Base-by-base conservation (phyloP, 1,140 invertebrate species). In the Patella vulgata region DNA sequence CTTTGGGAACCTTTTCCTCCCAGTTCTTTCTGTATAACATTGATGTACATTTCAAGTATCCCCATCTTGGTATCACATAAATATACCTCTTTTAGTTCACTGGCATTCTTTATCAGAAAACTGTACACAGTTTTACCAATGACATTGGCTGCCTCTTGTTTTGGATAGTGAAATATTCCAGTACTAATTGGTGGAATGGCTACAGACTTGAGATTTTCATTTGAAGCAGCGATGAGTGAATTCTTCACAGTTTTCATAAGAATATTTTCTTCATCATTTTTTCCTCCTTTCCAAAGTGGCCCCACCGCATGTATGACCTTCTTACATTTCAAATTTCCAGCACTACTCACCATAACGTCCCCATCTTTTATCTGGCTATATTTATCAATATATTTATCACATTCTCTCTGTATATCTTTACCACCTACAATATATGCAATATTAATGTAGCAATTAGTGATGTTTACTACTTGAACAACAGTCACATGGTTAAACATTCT, bases 231-330 rank as follows among this genome's bases (percentile, higher is more conserved):
- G 17, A 23, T 23, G 14, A 73, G 48, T 30, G 30, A 39, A 14
- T 62, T 56, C 19, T 40, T 39, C 6, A 72, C 47, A 12, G 56
- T 55, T 28, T 50, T 51, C 12, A 14, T 19, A 3, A 72, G 51
- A 9, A 28, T 11, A 12, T 53, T 31, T 12, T 59, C 57, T 39
- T 66, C 69, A 17, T 47, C 43, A 33, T 56, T 53, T 1, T 19
- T 1, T 23, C 70, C 70, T 2, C 52, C 63, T 23, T 56, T 56
- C 66, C 66, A 74, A 30, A 66, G 39, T 9, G 71, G 71, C 0
- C 71, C 71, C 0, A 74, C 66, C 17, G 68, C 66, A 52, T 74
- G 71, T 14, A 69, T 46, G 19, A 74, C 54, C 0, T 40, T 31
- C 40, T 63, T 47, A 51, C 71, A 71, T 17, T 42, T 44, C 1